phyloP scores from a whole-genome alignment of 1,140 invertebrate genomes.

The Dendrolimus punctatus region DNA sequence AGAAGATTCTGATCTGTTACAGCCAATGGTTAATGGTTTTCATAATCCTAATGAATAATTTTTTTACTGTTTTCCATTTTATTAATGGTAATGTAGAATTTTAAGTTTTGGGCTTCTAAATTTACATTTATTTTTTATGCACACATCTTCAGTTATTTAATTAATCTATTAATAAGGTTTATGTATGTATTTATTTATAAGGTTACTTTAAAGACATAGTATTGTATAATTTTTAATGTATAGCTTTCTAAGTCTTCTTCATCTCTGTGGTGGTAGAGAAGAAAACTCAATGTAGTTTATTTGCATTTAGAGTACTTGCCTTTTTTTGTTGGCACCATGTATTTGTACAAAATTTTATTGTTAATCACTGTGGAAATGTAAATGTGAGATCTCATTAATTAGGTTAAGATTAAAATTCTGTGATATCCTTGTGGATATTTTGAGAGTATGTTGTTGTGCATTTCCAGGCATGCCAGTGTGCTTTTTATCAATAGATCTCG shows the following conservation, averaged over 20 bases:
- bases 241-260: no score
- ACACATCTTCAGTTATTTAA: no score
- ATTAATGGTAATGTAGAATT: no score
- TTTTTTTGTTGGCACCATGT: constrained; percentile 22
- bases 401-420: constrained; percentile 39
- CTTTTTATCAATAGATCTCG: constrained; percentile 46
- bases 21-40: constrained; percentile 53
- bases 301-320: constrained; percentile 38
- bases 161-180: no score
- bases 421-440: constrained; percentile 54
- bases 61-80: not conserved
- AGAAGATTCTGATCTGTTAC: constrained; percentile 21
- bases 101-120: no score
- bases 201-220: no score
- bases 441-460: constrained; percentile 4
- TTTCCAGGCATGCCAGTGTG: no score
- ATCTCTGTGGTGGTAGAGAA: not conserved
- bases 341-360: constrained; percentile 27
- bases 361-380: constrained; percentile 45
- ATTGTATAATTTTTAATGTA: no score
- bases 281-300: not conserved
- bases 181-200: no score
- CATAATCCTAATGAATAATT: constrained; percentile 42
- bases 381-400: constrained; percentile 56
- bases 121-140: no score